Base-by-base conservation (phyloP, 2,797 vertebrate species). In the Loriculus beryllinus region DNA sequence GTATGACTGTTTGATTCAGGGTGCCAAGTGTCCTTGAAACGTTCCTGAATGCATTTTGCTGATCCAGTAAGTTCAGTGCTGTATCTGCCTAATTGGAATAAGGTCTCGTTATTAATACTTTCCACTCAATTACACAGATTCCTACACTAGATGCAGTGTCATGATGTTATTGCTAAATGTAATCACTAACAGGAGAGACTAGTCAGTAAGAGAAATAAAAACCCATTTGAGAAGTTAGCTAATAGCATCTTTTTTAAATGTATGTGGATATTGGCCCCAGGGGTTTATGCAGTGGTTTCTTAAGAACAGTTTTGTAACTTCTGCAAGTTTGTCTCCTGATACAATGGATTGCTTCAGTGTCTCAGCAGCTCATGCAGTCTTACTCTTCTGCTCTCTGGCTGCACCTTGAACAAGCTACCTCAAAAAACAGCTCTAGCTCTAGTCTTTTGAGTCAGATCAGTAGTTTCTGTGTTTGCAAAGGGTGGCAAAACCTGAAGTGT, bases 31-130 rank as follows among this genome's bases (percentile, higher is more conserved):
- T 86, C 86, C 83, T 94, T 96, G 78, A 89, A 88, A 77, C 0
- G 0, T 45, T 92, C 83, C 62, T 65, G 18, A 79, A 42, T 11
- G 21, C 14, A 5, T 86, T 88, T 88, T 95, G 90, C 74, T 86
- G 64, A 94, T 75, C 39, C 52, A 16, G 56, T 72, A 57, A 49
- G 14, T 82, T 86, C 74, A 57, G 22, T 0, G 1, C 33, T 35
- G 4, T 71, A 31, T 79, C 56, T 74, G 26, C 51, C 56, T 92
- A 81, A 81, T 42, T 81, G 37, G 78, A 77, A 72, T 37, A 91
- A 88, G 40, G 76, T 76, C 65, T 93, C 71, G 35, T 86, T 90
- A 95, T 74, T 77, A 70, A 45, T 67, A 82, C 63, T 86, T 94
- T 90, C 74, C 64, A 83, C 64, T 68, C 62, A 74, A 80, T 95